phyloP scores from a whole-genome alignment of 1,140 invertebrate species.

The Zaprionus lachaisei region DNA sequence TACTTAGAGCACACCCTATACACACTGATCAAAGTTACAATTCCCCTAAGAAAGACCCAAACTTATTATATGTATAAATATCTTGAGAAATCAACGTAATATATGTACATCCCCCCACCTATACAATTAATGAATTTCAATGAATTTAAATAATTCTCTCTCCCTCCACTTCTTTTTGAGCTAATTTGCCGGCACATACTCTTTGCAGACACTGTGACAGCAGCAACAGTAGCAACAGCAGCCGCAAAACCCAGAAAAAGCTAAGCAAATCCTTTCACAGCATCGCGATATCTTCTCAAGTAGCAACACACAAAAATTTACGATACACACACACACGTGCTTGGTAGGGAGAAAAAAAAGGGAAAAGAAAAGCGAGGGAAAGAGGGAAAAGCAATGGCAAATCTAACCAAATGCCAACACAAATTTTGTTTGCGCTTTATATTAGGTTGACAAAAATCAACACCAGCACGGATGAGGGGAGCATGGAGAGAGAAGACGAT shows the following conservation, averaged over 20 bases:
- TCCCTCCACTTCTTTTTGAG: background rate
- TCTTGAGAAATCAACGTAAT: too few species aligned
- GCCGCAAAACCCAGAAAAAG: background rate
- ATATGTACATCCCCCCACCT: too few species aligned
- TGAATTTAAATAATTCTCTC: background rate
- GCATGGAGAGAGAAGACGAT: background rate
- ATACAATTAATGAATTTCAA: too few species aligned
- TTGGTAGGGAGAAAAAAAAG: background rate
- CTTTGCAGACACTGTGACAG: slow-evolving; percentile 1
- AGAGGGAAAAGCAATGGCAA: slow-evolving; percentile 40
- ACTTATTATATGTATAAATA: too few species aligned
- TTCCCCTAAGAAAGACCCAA: too few species aligned
- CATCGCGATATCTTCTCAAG: background rate
- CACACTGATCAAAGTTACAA: too few species aligned
- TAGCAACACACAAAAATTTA: background rate
- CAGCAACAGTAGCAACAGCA: background rate
- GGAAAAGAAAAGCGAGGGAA: background rate
- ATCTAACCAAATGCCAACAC: slow-evolving; percentile 76
- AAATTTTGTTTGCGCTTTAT: slow-evolving; percentile 79
- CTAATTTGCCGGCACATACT: background rate
- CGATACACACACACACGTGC: slow-evolving; percentile 7
- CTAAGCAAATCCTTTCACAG: slow-evolving; percentile 5
- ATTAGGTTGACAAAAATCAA: slow-evolving; percentile 81
- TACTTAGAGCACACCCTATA: too few species aligned
- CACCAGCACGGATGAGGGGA: slow-evolving; percentile 40